A percentile compares a stretch with the other conserved stretches of the same genome.
Conservation (phyloP, 2,113 vertebrate species). For the Etia nguti region DNA sequence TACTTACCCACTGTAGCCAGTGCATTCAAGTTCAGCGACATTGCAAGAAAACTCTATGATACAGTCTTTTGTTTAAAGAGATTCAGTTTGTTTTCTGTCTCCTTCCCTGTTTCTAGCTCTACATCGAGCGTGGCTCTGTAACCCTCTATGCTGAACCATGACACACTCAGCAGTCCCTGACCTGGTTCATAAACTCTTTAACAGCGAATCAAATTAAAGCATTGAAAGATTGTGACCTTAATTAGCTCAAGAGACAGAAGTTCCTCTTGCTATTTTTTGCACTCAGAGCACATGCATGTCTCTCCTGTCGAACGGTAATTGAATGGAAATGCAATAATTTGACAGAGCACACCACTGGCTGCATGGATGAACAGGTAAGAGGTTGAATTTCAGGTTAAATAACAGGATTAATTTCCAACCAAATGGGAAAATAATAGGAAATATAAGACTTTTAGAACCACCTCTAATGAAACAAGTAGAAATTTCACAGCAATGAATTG, state of each 20-base stretch:
- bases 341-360: background rate
- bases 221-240: conserved; percentile 54
- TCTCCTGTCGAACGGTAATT: conserved; percentile 10
- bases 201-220: conserved; percentile 57
- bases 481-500: background rate
- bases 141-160: conserved; percentile 51
- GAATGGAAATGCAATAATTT: background rate
- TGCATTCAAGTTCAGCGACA: conserved; percentile 14
- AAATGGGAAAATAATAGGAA: background rate
- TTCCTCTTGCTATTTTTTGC: conserved; percentile 4
- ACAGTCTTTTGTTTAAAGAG: background rate
- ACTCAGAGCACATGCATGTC: background rate
- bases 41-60: background rate
- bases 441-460: background rate
- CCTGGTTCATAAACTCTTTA: conserved; percentile 53
- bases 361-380: background rate
- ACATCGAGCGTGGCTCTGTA: conserved; percentile 4
- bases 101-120: background rate
- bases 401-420: background rate
- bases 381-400: background rate
- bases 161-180: conserved; percentile 49
- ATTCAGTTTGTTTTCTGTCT: background rate
- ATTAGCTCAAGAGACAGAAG: conserved; percentile 42
- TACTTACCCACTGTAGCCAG: conserved; percentile 25
- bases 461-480: background rate